These are phyloP conservation scores for Drosophila fungiperda DNA, from an alignment of 2,888 invertebrate genomes.

Conservation along the genomic window DNA sequence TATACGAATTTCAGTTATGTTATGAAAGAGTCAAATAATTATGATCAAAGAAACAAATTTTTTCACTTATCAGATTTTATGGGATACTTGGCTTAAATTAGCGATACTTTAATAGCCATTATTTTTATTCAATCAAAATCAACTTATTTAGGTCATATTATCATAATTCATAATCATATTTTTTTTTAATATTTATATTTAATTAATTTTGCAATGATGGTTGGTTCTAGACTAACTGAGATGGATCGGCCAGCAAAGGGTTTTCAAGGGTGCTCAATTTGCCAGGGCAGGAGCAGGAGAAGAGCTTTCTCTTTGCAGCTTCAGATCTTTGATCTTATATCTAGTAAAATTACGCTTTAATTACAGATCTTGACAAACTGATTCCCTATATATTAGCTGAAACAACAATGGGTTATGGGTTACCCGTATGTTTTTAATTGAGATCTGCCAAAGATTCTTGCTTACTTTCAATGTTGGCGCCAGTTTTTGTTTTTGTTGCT, in stretches of 20 bases:
- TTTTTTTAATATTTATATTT: too few species aligned
- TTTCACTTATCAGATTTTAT: neutral
- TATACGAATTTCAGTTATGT: neutral
- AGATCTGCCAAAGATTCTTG: constrained; percentile 1
- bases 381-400: too few species aligned
- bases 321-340: neutral
- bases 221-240: neutral
- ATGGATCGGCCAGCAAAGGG: neutral
- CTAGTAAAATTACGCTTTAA: neutral
- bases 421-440: constrained; percentile 2
- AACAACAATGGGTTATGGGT: neutral
- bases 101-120: neutral
- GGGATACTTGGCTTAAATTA: neutral
- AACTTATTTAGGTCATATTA: neutral
- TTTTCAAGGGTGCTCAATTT: neutral
- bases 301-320: neutral
- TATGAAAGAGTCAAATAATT: neutral
- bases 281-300: neutral
- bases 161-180: too few species aligned
- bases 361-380: neutral
- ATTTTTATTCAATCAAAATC: neutral
- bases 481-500: constrained; percentile 2
- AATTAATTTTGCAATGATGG: neutral
- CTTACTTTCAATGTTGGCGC: constrained; percentile 17
- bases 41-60: neutral